phyloP scores from a whole-genome alignment of 1,140 invertebrate species.

The Trichoplusia ni region DNA sequence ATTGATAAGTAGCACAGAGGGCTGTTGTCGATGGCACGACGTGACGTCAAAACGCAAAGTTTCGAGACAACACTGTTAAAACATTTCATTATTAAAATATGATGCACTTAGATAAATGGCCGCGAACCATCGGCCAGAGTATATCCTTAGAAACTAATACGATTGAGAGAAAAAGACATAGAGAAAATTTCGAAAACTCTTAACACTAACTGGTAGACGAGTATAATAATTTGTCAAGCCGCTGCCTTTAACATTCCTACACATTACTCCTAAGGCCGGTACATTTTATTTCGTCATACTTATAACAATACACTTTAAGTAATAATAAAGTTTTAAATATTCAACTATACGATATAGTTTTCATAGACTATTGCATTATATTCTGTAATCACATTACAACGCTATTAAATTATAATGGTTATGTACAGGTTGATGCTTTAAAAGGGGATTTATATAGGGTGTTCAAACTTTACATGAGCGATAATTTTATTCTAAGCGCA shows the following conservation, averaged over 20 bases:
- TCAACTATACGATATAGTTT: slow-evolving; percentile 58
- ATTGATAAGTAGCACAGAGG: background rate
- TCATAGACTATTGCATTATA: slow-evolving; percentile 66
- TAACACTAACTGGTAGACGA: slow-evolving; percentile 62
- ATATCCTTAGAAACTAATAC: slow-evolving; percentile 69
- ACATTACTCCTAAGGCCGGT: slow-evolving; percentile 77
- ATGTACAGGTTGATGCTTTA: background rate
- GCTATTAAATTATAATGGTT: slow-evolving; percentile 1
- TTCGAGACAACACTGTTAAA: slow-evolving; percentile 46
- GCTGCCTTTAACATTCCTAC: slow-evolving; percentile 63
- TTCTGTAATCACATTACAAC: slow-evolving; percentile 59
- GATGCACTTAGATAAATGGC: slow-evolving; percentile 38
- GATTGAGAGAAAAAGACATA: slow-evolving; percentile 75
- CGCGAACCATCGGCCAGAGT: slow-evolving; percentile 39
- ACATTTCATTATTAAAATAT: slow-evolving; percentile 46
- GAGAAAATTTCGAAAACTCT: slow-evolving; percentile 76
- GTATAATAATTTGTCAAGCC: slow-evolving; percentile 64
- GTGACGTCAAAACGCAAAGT: background rate
- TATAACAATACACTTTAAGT: slow-evolving; percentile 75
- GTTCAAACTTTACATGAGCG: no score
- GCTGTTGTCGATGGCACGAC: background rate
- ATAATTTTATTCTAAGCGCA: no score
- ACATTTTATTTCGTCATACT: slow-evolving; percentile 64
- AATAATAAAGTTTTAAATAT: slow-evolving; percentile 71
- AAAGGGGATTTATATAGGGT: no score